Percentiles rank a stretch among this genome's conserved stretches.
These are phyloP conservation scores for Gastrophysa polygoni DNA, from an alignment of 2,888 invertebrate genomes.

Conservation along the genomic window DNA sequence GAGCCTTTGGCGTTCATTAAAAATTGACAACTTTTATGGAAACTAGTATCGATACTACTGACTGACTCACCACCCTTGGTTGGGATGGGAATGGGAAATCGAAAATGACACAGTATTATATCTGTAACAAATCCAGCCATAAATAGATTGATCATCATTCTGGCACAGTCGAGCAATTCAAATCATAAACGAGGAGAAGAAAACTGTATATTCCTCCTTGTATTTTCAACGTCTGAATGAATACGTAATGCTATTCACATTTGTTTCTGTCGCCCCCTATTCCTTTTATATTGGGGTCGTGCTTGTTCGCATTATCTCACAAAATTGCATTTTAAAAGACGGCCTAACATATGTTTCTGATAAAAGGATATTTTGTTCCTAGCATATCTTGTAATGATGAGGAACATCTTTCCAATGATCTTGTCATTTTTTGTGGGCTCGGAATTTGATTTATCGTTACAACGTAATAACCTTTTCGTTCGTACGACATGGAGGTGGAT, in stretches of 20 bases:
- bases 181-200: constrained; percentile 45
- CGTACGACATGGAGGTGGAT: constrained; percentile 15
- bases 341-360: constrained; percentile 57
- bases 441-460: constrained; percentile 29
- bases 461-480: constrained; percentile 27
- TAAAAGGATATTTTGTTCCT: constrained; percentile 47
- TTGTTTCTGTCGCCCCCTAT: constrained; percentile 57
- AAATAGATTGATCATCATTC: constrained; percentile 47
- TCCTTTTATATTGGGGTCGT: constrained; percentile 50
- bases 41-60: no score
- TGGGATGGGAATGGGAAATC: constrained; percentile 22
- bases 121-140: constrained; percentile 42
- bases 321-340: constrained; percentile 58
- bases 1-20: no score
- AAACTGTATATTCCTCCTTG: constrained; percentile 45
- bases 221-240: constrained; percentile 54
- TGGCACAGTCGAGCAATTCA: constrained; percentile 38
- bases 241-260: constrained; percentile 59
- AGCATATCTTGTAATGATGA: constrained; percentile 36
- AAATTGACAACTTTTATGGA: no score
- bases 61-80: background rate
- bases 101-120: constrained; percentile 27
- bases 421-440: constrained; percentile 30
- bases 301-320: constrained; percentile 55
- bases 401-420: constrained; percentile 31